Percentiles rank a stretch among this genome's conserved stretches.
These are phyloP conservation scores for Holothuria leucospilota DNA, from an alignment of 53 echinoderm and acorn worm genomes.

Conservation along the genomic window DNA sequence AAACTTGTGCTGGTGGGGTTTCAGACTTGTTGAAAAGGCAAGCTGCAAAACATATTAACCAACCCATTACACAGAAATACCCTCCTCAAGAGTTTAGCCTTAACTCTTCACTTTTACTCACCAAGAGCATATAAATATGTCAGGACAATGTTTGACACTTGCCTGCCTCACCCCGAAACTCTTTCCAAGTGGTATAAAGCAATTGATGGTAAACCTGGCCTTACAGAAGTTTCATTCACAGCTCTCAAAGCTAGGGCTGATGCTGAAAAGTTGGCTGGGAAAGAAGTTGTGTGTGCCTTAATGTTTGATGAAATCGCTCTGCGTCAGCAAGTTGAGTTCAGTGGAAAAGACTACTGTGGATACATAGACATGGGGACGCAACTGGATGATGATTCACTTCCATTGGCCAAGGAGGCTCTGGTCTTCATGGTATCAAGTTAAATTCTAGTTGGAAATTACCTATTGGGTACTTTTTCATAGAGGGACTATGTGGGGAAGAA, in stretches of 20 bases:
- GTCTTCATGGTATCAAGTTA: slow-evolving; percentile 1
- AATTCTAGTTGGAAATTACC: slow-evolving; percentile 22
- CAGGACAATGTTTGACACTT: too few relatives aligned
- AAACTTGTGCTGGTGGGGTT: too few relatives aligned
- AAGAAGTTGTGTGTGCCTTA: neutral
- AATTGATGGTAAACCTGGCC: slow-evolving; percentile 25
- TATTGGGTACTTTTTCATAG: slow-evolving; percentile 18
- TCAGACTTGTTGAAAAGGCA: too few relatives aligned
- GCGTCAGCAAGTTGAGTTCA: neutral
- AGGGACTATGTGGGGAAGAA: neutral
- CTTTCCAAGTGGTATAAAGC: too few relatives aligned
- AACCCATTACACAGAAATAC: too few relatives aligned
- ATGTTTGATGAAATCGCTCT: slow-evolving; percentile 15
- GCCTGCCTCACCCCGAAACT: too few relatives aligned
- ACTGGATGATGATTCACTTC: neutral
- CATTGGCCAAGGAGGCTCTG: neutral
- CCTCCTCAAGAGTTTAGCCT: too few relatives aligned
- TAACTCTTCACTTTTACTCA: too few relatives aligned
- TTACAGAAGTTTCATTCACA: slow-evolving; percentile 23
- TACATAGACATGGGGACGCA: slow-evolving; percentile 14
- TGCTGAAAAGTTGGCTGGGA: slow-evolving; percentile 1
- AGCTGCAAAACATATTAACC: too few relatives aligned
- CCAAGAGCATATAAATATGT: too few relatives aligned
- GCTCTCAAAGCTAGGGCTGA: neutral
- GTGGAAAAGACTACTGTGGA: neutral